Percentiles rank a stretch among this genome's conserved stretches.
phyloP scores from a whole-genome alignment of 2,888 invertebrate species.

The Leptinotarsa juncta region DNA sequence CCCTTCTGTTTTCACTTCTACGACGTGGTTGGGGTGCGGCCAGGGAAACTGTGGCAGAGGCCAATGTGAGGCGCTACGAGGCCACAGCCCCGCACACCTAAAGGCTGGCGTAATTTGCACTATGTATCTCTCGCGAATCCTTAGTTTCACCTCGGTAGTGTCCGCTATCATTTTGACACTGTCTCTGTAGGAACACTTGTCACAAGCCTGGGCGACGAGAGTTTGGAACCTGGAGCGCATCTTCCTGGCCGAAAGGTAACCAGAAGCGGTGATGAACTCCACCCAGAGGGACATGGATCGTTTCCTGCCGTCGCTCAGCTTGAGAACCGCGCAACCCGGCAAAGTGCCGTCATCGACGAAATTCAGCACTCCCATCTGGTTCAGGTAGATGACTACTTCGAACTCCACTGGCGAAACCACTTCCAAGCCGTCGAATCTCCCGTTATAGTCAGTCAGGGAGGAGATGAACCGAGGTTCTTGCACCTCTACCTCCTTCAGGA shows the following conservation, averaged over 20 bases:
- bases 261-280: constrained; percentile 90
- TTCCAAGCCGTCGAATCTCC: constrained; percentile 81
- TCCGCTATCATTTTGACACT: constrained; percentile 85
- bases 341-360: constrained; percentile 87
- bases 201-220: constrained; percentile 80
- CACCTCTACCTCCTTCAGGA: constrained; percentile 85
- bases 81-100: constrained; percentile 87
- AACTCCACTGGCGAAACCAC: constrained; percentile 84
- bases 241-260: constrained; percentile 85
- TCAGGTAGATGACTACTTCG: constrained; percentile 85
- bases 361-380: constrained; percentile 91
- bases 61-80: constrained; percentile 85
- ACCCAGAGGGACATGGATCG: constrained; percentile 91
- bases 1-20: constrained; percentile 85
- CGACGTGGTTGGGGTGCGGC: constrained; percentile 83
- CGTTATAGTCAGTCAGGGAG: constrained; percentile 79
- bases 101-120: constrained; percentile 89
- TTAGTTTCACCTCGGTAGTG: constrained; percentile 82
- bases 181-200: constrained; percentile 83
- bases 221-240: constrained; percentile 87
- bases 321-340: constrained; percentile 86
- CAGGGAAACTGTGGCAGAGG: constrained; percentile 82
- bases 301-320: constrained; percentile 86
- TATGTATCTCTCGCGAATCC: constrained; percentile 81
- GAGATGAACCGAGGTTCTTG: constrained; percentile 87